These are phyloP conservation scores for Labeo calbasu DNA, from an alignment of 2,797 vertebrate genomes.

Conservation along the genomic window DNA sequence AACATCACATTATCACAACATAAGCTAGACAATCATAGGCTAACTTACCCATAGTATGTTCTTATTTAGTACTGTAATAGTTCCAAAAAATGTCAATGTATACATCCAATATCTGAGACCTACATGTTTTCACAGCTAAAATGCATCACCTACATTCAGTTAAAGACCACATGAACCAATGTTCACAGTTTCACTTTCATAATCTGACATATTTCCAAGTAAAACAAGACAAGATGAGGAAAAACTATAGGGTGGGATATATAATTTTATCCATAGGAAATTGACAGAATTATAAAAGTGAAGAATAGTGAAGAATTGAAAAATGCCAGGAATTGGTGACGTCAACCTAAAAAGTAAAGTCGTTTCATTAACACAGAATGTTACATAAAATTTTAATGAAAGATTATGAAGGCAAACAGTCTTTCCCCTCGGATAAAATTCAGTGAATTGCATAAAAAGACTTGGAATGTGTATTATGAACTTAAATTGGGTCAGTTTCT, in stretches of 20 bases:
- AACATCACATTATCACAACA: constrained; percentile 9
- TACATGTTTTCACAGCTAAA: background rate
- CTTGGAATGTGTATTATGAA: background rate
- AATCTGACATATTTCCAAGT: background rate
- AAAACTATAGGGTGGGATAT: background rate
- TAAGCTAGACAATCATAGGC: background rate
- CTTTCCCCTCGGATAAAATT: background rate
- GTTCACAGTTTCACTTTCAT: background rate
- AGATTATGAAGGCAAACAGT: background rate
- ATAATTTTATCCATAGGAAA: background rate
- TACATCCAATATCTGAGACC: background rate
- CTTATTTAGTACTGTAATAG: background rate
- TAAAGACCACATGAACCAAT: background rate
- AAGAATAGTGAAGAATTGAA: background rate
- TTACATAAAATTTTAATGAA: background rate
- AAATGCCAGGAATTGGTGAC: background rate
- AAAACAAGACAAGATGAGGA: background rate
- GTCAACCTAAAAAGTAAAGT: background rate
- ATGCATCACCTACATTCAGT: background rate
- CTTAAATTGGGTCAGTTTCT: background rate
- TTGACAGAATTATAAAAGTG: background rate
- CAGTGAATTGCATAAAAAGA: background rate
- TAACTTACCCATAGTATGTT: background rate
- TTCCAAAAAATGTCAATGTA: background rate
- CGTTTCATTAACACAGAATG: background rate